Evolutionary conservation across 2,888 invertebrate species (phyloP).

Genomic region (Drosophila helvetica): DNA sequence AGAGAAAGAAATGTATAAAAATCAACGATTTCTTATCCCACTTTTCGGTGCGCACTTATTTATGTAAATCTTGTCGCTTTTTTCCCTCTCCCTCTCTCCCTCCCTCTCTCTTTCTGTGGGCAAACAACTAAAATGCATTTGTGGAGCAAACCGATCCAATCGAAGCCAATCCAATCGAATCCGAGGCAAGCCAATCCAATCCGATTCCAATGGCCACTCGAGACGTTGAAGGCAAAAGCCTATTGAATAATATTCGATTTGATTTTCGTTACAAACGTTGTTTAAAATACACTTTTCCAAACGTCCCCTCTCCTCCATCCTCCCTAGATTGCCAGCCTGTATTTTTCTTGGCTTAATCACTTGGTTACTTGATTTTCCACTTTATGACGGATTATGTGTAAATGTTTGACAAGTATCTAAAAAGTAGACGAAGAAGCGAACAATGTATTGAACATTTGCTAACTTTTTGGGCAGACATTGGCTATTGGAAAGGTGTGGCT

Average conservation of each 20-base stretch:
- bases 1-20: slow-evolving; percentile 32
- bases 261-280: slow-evolving; percentile 53
- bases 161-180: slow-evolving; percentile 40
- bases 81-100: slow-evolving; percentile 29
- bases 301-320: neutral
- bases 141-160: slow-evolving; percentile 39
- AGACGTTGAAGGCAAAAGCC: slow-evolving; percentile 51
- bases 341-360: slow-evolving; percentile 62
- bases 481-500: neutral
- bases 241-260: slow-evolving; percentile 72
- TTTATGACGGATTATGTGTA: slow-evolving; percentile 77
- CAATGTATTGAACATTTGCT: slow-evolving; percentile 13
- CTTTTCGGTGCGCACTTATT: slow-evolving; percentile 66
- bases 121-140: slow-evolving; percentile 71
- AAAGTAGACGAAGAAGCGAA: slow-evolving; percentile 38
- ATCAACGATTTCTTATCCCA: slow-evolving; percentile 62
- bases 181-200: slow-evolving; percentile 43
- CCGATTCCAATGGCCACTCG: slow-evolving; percentile 61
- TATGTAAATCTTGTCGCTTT: slow-evolving; percentile 68
- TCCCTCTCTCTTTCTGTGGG: slow-evolving; percentile 40
- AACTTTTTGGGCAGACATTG: neutral
- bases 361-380: slow-evolving; percentile 77
- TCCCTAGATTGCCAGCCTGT: too few species aligned
- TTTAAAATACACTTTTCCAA: slow-evolving; percentile 17
- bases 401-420: slow-evolving; percentile 64